phyloP scores from a whole-genome alignment of 2,113 vertebrate genomes.

The Corydoras sp. region DNA sequence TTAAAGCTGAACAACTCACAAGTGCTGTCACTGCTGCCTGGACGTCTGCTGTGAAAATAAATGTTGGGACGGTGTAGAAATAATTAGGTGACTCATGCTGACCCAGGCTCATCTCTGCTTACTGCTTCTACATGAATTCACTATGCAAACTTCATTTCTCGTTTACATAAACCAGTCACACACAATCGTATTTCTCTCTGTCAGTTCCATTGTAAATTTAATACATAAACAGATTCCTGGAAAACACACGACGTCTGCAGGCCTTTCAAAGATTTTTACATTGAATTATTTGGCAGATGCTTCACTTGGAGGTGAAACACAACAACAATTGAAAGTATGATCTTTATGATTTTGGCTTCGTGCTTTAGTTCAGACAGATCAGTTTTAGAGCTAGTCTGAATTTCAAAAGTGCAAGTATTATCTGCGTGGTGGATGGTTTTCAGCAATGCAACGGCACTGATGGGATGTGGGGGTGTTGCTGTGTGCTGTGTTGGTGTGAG shows the following conservation, averaged over 20 bases:
- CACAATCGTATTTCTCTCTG: neutral
- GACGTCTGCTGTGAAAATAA: constrained; percentile 9
- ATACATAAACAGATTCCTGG: neutral
- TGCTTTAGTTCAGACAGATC: no score
- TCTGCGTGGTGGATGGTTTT: no score
- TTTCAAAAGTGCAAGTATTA: no score
- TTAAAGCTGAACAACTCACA: constrained; percentile 22
- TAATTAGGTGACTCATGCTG: constrained; percentile 2
- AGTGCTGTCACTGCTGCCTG: constrained; percentile 31
- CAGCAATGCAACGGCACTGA: no score
- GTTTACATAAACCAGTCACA: neutral
- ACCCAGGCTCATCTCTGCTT: neutral
- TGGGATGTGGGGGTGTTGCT: no score
- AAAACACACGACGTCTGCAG: neutral
- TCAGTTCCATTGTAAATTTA: neutral
- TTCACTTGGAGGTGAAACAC: neutral
- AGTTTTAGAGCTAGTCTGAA: no score
- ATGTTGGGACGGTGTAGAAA: neutral
- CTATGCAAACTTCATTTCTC: neutral
- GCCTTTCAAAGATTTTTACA: neutral
- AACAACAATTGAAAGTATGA: no score
- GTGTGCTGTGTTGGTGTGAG: no score
- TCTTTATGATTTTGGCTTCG: no score
- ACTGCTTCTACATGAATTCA: neutral
- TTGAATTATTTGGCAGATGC: neutral